Base-by-base conservation (phyloP, 1,140 invertebrate genomes). In the Euura saliciscinereae region DNA sequence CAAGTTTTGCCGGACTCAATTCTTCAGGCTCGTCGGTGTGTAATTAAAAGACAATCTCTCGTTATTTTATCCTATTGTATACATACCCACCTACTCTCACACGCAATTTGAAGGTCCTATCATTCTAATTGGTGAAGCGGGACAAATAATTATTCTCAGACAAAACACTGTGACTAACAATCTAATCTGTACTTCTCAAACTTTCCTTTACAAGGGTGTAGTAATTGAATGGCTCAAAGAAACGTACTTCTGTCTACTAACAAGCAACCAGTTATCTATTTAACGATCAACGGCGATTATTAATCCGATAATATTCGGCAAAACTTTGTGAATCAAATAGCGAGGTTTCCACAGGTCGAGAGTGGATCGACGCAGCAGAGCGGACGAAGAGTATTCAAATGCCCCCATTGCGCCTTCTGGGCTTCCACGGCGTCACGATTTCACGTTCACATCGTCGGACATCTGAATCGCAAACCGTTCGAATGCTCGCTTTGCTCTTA, bases 401-500 rank as follows among this genome's bases (percentile, higher is more conserved):
- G 95, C 86, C 95, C 96, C 2, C 94, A 96, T 84, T 97, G 96
- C 85, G 91, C 92, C 70, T 97, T 97, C 85, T 97, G 95, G 94
- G 94, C 95, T 28, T 93, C 94, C 8, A 96, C 94, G 42, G 95
- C 95, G n/a, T 96, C 95, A 45, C 90, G 96, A 76, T 97, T 97
- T 86, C 96, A 97, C 83, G 95, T 97, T 28, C 96, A 97, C 85
- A 96, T 97, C 77, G 95, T 97, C 42, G 95, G 95, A 28, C 96
- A 97, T 87, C 89, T 96, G 73, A 97, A 97, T 85, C 95, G 94
- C 83, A 96, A 97, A 83, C 97, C 97, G 4, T 98, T 98, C 83
- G 95, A 97, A 87, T 99, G 97, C 89, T 98, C 97, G 3, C 89
- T 95, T 3, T 99, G 97, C 88, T 92, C 94, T 43, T 97, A 97